Percentiles rank a stretch among this genome's conserved stretches.
These are phyloP conservation scores for Erebia ligea DNA, from an alignment of 2,888 invertebrate species.

Conservation along the genomic window DNA sequence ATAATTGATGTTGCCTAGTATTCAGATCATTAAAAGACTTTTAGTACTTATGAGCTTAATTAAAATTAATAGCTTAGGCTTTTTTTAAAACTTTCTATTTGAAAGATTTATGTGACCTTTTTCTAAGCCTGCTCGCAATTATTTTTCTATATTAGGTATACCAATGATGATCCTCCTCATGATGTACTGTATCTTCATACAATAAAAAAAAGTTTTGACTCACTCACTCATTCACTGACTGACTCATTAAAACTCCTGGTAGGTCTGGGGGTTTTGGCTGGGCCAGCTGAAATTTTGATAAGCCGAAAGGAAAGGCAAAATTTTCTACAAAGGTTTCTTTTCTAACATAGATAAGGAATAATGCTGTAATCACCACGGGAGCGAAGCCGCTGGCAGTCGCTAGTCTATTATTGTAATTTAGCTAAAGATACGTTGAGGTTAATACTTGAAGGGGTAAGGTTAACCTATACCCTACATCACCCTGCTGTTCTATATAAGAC, in stretches of 20 bases:
- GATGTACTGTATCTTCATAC: too few relatives aligned
- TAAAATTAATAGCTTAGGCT: conserved; percentile 4
- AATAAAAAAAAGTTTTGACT: too few relatives aligned
- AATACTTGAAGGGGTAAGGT: neutral
- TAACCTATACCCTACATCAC: neutral
- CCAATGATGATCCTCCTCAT: neutral
- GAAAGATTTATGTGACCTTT: neutral
- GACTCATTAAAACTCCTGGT: too few relatives aligned
- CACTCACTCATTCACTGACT: too few relatives aligned
- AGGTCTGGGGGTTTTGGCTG: too few relatives aligned
- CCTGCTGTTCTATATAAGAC: neutral
- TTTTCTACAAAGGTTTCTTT: too few relatives aligned
- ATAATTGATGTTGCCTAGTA: neutral
- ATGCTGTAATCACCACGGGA: too few relatives aligned
- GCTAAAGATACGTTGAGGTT: neutral
- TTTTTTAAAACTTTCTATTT: conserved; percentile 11
- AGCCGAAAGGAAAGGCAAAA: too few relatives aligned
- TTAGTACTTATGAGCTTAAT: neutral
- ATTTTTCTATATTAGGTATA: neutral
- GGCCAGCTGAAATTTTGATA: too few relatives aligned
- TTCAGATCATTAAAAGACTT: neutral
- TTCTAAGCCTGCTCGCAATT: neutral
- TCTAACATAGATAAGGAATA: too few relatives aligned
- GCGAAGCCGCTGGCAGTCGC: too few relatives aligned
- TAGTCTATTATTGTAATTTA: neutral